phyloP scores from a whole-genome alignment of 2,113 vertebrate genomes.

The Henicopernis longicauda region DNA sequence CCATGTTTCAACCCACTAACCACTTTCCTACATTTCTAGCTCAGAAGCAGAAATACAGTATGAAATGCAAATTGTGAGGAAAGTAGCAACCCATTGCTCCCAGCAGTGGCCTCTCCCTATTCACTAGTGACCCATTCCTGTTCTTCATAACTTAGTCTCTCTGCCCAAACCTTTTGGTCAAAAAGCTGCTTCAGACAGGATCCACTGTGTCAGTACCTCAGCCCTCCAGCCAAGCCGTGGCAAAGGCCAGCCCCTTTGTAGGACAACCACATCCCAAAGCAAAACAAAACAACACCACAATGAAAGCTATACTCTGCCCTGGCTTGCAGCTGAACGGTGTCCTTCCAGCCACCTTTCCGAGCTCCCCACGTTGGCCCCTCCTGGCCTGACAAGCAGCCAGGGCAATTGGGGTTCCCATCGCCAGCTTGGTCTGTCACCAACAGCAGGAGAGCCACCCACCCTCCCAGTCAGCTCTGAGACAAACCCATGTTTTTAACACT shows the following conservation, averaged over 20 bases:
- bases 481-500: background rate
- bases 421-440: background rate
- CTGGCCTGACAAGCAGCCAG: background rate
- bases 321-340: background rate
- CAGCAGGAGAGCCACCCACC: background rate
- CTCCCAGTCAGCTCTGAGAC: background rate
- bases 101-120: background rate
- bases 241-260: background rate
- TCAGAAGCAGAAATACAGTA: background rate
- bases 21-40: background rate
- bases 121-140: background rate
- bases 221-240: background rate
- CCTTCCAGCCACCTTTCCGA: background rate
- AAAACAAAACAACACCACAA: background rate
- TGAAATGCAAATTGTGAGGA: background rate
- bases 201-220: background rate
- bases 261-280: background rate
- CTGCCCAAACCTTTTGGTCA: background rate
- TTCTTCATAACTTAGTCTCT: background rate
- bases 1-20: background rate
- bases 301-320: background rate
- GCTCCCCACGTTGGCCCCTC: accelerated
- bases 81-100: background rate
- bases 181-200: background rate
- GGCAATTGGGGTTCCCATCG: background rate